Conservation (phyloP, 92 coral and sea anemone species). For the Heteractis magnifica region DNA sequence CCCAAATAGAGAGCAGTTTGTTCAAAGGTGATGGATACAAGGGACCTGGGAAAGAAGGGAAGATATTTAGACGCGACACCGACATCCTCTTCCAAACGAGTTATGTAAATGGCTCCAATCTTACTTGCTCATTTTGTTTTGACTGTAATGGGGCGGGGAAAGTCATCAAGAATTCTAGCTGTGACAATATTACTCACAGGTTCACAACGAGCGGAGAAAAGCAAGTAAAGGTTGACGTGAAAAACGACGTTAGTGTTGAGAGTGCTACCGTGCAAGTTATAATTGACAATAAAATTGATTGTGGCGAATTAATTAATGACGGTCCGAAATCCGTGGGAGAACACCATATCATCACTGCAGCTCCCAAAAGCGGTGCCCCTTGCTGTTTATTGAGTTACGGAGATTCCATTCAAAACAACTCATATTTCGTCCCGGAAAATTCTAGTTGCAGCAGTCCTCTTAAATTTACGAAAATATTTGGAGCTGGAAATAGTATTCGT, state of each 20-base stretch:
- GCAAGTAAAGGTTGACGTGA: constrained; percentile 15
- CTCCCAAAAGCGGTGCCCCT: constrained; percentile 24
- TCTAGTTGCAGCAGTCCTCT: constrained; percentile 1
- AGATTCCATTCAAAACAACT: not conserved
- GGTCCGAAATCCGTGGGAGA: constrained; percentile 33
- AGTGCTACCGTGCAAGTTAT: not conserved
- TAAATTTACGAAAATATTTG: not conserved
- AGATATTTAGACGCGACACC: constrained; percentile 52
- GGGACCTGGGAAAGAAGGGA: constrained; percentile 50
- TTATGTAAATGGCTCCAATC: constrained; percentile 70
- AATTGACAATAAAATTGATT: constrained; percentile 33
- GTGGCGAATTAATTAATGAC: constrained; percentile 28
- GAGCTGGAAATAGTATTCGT: not conserved
- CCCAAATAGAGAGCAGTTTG: constrained; percentile 8
- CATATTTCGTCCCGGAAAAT: not conserved
- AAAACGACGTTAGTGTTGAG: constrained; percentile 47
- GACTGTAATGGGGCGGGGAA: constrained; percentile 20
- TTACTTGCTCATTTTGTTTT: constrained; percentile 59
- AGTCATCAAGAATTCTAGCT: constrained; percentile 13
- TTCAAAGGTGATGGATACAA: constrained; percentile 51
- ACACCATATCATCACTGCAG: constrained; percentile 35
- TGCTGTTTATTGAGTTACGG: constrained; percentile 38
- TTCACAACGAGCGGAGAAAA: constrained; percentile 43
- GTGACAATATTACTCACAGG: constrained; percentile 36
- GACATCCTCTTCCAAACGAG: constrained; percentile 36